A percentile compares a stretch with the other conserved stretches of the same genome.
Conservation (phyloP, 2,797 vertebrate species). For the Phaenicophaeus curvirostris region DNA sequence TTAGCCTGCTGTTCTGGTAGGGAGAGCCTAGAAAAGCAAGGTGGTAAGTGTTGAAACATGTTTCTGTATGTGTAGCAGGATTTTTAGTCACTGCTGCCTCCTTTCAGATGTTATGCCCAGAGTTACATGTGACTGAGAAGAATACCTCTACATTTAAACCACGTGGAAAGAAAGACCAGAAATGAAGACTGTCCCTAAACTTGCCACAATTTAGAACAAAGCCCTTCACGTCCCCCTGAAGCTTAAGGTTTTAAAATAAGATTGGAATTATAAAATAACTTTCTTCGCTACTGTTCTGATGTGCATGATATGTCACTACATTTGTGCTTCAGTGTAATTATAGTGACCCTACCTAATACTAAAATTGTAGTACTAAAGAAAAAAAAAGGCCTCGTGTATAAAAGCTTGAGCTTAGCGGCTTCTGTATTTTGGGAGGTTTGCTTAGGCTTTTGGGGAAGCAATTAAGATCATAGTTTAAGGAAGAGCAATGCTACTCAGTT, state of each 20-base stretch:
- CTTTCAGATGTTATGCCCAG: background rate
- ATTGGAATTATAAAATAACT: background rate
- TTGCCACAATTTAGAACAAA: background rate
- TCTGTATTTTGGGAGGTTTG: background rate
- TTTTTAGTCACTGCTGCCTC: background rate
- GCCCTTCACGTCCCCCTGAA: background rate
- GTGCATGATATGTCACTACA: background rate
- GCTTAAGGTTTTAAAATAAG: background rate
- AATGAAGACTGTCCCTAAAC: background rate
- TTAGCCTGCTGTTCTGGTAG: constrained; percentile 70
- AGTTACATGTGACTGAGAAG: background rate
- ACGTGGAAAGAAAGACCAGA: background rate
- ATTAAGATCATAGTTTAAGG: background rate
- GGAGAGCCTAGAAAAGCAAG: constrained; percentile 75
- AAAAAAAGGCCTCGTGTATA: background rate
- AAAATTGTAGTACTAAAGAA: background rate
- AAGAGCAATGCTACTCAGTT: background rate
- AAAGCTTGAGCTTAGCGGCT: background rate
- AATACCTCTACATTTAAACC: background rate
- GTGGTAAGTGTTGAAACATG: constrained; percentile 68
- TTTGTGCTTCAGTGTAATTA: background rate
- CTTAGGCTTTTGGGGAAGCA: background rate
- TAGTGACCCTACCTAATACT: background rate
- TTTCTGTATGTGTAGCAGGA: background rate
- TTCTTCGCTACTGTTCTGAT: background rate